Evolutionary conservation across 2,888 invertebrate genomes (phyloP).

Genomic region (Candidula unifasciata): DNA sequence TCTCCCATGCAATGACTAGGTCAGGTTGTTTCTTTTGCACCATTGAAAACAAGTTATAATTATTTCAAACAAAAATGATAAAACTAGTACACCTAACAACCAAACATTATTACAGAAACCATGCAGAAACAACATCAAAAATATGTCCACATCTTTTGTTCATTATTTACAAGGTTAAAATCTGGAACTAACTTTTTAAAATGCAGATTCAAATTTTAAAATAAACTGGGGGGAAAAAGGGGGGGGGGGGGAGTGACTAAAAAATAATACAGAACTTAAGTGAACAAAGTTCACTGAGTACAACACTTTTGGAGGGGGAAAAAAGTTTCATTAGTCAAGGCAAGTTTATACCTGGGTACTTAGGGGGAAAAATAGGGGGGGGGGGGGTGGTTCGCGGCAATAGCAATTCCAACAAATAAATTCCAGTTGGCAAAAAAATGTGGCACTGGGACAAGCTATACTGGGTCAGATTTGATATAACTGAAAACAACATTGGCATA

Average conservation of each 20-base stretch:
- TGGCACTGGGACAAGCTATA: background rate
- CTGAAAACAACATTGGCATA: too few relatives aligned
- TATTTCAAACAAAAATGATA: too few relatives aligned
- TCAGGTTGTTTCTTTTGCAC: too few relatives aligned
- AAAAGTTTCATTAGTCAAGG: background rate
- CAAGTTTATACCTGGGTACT: background rate
- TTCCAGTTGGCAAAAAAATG: background rate
- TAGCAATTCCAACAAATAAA: background rate
- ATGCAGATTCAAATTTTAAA: background rate
- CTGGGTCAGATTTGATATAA: too few relatives aligned
- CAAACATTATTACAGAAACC: background rate
- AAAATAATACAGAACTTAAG: too few relatives aligned
- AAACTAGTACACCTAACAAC: too few relatives aligned
- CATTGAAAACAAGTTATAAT: too few relatives aligned
- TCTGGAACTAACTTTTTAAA: slow-evolving; percentile 1
- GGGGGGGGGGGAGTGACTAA: too few relatives aligned
- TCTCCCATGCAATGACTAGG: too few relatives aligned
- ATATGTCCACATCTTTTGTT: background rate
- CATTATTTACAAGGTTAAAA: slow-evolving; percentile 15
- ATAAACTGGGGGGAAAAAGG: background rate
- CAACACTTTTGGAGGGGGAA: background rate
- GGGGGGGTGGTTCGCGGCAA: too few relatives aligned
- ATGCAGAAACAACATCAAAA: slow-evolving; percentile 28
- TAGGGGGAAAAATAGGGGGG: too few relatives aligned
- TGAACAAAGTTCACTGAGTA: background rate